phyloP scores from a whole-genome alignment of 2,888 invertebrate species.

The Biston stratarius region DNA sequence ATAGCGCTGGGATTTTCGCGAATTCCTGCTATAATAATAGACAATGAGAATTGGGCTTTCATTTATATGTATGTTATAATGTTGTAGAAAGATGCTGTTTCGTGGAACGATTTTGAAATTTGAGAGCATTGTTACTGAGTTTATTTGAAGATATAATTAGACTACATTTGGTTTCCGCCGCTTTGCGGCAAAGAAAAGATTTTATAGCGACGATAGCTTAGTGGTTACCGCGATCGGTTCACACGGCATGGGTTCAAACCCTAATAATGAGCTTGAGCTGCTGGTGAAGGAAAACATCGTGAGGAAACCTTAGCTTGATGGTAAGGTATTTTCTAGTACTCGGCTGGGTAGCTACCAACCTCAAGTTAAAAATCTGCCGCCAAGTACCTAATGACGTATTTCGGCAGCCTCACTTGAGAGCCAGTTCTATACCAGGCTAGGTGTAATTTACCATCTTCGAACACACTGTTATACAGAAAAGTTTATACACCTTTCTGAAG shows the following conservation, averaged over 20 bases:
- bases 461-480: too few species aligned
- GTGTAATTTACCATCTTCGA: too few species aligned
- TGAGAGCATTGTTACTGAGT: background rate
- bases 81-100: slow-evolving; percentile 17
- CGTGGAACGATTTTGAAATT: slow-evolving; percentile 8
- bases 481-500: too few species aligned
- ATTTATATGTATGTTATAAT: slow-evolving; percentile 20
- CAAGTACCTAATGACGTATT: too few species aligned
- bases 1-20: slow-evolving; percentile 21
- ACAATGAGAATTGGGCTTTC: slow-evolving; percentile 24
- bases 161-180: background rate
- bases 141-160: slow-evolving; percentile 12
- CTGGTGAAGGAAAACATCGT: too few species aligned
- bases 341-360: too few species aligned
- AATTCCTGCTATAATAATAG: slow-evolving; percentile 29
- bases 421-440: too few species aligned
- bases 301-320: too few species aligned
- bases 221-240: background rate
- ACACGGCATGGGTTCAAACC: background rate
- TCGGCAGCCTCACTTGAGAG: too few species aligned
- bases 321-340: too few species aligned
- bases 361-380: too few species aligned
- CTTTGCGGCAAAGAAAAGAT: background rate
- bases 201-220: background rate
- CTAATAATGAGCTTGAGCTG: too few species aligned